phyloP scores from a whole-genome alignment of 2,888 invertebrate genomes.

The Melolontha melolontha region DNA sequence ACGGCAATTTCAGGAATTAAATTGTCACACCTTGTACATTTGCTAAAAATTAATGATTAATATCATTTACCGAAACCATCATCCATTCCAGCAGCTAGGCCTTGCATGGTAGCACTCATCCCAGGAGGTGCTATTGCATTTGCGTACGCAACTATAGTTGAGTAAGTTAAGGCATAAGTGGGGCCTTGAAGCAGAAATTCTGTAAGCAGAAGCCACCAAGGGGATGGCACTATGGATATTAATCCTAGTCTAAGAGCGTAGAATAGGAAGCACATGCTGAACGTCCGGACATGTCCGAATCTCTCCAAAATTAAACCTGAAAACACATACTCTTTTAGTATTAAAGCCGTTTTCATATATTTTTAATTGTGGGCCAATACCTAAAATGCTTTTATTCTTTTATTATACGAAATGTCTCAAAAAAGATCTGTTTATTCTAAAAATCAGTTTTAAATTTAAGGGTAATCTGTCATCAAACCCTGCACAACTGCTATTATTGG shows the following conservation, averaged over 20 bases:
- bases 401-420: too few relatives aligned
- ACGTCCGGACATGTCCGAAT: conserved; percentile 81
- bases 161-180: conserved; percentile 87
- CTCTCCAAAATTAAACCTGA: conserved; percentile 82
- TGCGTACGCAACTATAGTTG: conserved; percentile 79
- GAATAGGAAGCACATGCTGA: conserved; percentile 82
- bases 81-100: conserved; percentile 81
- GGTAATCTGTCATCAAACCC: too few relatives aligned
- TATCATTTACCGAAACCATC: conserved; percentile 78
- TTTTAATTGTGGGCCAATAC: too few relatives aligned
- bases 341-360: too few relatives aligned
- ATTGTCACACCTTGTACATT: too few relatives aligned
- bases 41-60: neutral
- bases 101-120: conserved; percentile 87
- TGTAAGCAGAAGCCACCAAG: conserved; percentile 85
- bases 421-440: too few relatives aligned
- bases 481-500: too few relatives aligned
- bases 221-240: conserved; percentile 81
- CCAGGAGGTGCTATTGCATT: conserved; percentile 70
- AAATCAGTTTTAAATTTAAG: too few relatives aligned
- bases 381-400: too few relatives aligned
- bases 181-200: conserved; percentile 88
- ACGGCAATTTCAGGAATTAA: too few relatives aligned
- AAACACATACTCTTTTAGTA: conserved; percentile 44
- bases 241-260: conserved; percentile 81